Percentiles rank a stretch among this genome's conserved stretches.
phyloP scores from a whole-genome alignment of 2,113 vertebrate species.

The Sula dactylatra region DNA sequence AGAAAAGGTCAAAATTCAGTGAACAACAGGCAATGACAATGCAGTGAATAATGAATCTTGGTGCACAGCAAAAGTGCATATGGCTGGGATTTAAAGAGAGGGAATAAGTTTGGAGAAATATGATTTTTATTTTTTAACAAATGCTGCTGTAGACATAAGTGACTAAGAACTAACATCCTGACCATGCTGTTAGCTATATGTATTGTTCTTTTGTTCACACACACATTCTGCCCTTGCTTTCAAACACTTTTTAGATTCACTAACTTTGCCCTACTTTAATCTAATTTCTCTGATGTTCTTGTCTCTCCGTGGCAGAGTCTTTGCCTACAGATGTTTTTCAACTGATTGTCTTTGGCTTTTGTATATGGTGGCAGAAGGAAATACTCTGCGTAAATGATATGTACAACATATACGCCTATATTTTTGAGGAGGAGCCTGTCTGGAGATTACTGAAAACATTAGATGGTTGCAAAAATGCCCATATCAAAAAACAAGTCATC shows the following conservation, averaged over 20 bases:
- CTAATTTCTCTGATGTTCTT: not conserved
- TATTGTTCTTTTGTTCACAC: not conserved
- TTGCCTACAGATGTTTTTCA: not conserved
- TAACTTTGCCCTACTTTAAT: not conserved
- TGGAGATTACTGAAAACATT: not conserved
- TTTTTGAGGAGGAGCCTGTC: not conserved
- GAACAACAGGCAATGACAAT: not conserved
- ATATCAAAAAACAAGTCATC: not conserved
- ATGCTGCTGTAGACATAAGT: not conserved
- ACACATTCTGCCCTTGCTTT: not conserved
- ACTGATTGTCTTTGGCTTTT: not conserved
- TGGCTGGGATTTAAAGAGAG: not conserved
- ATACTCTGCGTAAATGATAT: not conserved
- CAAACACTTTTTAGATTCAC: not conserved
- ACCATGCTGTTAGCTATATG: not conserved
- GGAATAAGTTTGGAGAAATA: not conserved
- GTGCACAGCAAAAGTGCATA: not conserved
- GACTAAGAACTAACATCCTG: not conserved
- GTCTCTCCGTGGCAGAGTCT: not conserved
- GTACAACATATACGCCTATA: no score
- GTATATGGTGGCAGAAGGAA: not conserved
- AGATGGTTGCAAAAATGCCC: not conserved
- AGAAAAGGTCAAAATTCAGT: constrained; percentile 57
- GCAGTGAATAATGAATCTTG: constrained; percentile 9
- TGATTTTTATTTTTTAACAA: not conserved